phyloP scores from a whole-genome alignment of 1,140 invertebrate genomes.

The Pseudomyrmex cubaensis region DNA sequence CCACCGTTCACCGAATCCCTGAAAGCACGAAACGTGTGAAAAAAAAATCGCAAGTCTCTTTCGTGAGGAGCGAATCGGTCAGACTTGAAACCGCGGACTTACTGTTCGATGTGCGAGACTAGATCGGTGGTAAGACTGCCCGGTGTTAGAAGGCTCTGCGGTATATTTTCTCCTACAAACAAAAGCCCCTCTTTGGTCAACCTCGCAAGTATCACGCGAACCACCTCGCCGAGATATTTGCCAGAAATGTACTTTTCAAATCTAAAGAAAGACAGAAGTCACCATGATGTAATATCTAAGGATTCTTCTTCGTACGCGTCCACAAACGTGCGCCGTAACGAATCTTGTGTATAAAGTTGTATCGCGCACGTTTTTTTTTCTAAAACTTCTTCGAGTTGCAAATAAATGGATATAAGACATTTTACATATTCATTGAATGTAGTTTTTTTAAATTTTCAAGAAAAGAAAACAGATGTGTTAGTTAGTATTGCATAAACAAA shows the following conservation, averaged over 20 bases:
- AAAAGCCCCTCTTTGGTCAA: conserved; percentile 86
- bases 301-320: not conserved
- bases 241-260: conserved; percentile 90
- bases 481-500: not conserved
- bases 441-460: not conserved
- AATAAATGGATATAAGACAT: not conserved
- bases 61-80: not conserved
- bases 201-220: conserved; percentile 86
- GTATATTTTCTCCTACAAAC: conserved; percentile 83
- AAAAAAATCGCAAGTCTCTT: not conserved
- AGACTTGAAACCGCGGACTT: conserved; percentile 69
- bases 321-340: not conserved
- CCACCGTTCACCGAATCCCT: conserved; percentile 84
- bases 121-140: conserved; percentile 89
- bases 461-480: not conserved
- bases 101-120: conserved; percentile 91
- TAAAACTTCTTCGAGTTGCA: not conserved
- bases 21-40: conserved; percentile 4
- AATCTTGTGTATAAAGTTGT: too few relatives aligned
- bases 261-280: conserved; percentile 77
- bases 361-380: too few relatives aligned
- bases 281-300: not conserved
- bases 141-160: conserved; percentile 81
- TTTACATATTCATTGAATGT: not conserved
- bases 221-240: conserved; percentile 89